Conservation (phyloP, 2,888 invertebrate genomes). For the Achlya flavicornis region DNA sequence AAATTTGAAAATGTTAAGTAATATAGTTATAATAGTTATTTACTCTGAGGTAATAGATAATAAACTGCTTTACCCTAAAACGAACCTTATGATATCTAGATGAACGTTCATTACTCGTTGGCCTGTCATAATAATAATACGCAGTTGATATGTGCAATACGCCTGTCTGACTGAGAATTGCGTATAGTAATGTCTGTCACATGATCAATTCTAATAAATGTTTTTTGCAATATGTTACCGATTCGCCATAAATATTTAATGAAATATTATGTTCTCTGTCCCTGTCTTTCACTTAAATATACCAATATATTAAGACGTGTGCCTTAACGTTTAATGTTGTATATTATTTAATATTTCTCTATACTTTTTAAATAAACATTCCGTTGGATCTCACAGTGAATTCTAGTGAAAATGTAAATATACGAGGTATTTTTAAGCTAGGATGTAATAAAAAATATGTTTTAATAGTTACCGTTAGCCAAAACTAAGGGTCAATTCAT, state of each 20-base stretch:
- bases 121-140: neutral
- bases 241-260: neutral
- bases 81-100: no score
- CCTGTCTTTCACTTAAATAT: neutral
- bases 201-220: neutral
- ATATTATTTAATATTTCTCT: conserved; percentile 18
- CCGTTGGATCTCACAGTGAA: conserved; percentile 14
- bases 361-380: conserved; percentile 10
- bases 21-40: no score
- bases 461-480: neutral
- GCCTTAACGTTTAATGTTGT: conserved; percentile 49
- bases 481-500: neutral
- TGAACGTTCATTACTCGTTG: no score
- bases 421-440: conserved; percentile 12
- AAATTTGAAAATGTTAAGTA: no score
- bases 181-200: neutral
- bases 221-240: neutral
- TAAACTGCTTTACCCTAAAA: no score
- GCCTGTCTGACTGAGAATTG: neutral
- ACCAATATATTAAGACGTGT: conserved; percentile 33
- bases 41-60: no score
- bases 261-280: neutral
- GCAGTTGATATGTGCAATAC: neutral
- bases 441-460: neutral
- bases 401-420: conserved; percentile 14